These are phyloP conservation scores for Nephila pilipes DNA, from an alignment of 1,140 invertebrate species.

Conservation along the genomic window DNA sequence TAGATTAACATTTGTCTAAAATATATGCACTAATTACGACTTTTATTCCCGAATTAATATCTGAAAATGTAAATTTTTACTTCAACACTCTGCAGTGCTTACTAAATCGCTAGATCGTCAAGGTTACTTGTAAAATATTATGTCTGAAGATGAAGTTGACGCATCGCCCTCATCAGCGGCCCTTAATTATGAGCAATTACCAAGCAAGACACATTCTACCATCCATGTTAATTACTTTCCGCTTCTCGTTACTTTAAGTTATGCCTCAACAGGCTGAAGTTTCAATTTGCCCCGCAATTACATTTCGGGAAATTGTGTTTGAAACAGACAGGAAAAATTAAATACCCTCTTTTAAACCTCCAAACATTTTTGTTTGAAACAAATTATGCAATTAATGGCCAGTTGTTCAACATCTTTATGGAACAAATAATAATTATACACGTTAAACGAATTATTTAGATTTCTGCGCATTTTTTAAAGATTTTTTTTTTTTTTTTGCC, in stretches of 20 bases:
- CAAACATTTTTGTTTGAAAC: neutral
- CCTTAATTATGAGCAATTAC: conserved; percentile 25
- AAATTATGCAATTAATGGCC: neutral
- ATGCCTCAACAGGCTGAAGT: neutral
- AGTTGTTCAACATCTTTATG: too few species aligned
- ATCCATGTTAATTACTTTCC: conserved; percentile 38
- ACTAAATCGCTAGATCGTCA: neutral
- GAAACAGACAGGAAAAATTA: neutral
- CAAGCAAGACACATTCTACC: conserved; percentile 18
- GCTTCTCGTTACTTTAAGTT: conserved; percentile 3
- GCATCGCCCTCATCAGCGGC: neutral
- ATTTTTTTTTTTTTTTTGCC: too few species aligned
- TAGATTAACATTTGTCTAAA: too few species aligned
- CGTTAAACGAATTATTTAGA: too few species aligned
- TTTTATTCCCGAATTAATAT: too few species aligned
- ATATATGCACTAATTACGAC: too few species aligned
- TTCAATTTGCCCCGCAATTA: neutral
- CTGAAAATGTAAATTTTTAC: too few species aligned
- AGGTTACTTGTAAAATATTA: neutral
- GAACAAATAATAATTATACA: too few species aligned
- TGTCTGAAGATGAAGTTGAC: neutral
- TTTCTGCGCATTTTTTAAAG: too few species aligned
- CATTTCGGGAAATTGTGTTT: neutral
- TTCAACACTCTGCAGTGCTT: too few species aligned
- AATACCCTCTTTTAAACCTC: neutral